Evolutionary conservation across 2,113 vertebrate genomes (phyloP).

Genomic region (Lontra canadensis): DNA sequence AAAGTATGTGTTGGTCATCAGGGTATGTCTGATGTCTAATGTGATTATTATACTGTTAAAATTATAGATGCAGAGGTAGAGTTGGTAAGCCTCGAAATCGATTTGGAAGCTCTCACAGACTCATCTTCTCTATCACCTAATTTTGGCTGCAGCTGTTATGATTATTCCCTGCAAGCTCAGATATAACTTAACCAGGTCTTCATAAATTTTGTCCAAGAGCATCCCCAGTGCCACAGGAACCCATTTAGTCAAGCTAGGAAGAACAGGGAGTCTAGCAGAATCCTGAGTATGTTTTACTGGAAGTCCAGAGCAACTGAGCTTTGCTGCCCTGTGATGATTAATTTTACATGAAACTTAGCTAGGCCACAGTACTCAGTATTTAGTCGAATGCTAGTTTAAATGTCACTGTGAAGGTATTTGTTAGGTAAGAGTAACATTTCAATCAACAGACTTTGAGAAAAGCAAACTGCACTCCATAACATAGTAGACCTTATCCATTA

Average conservation of each 20-base stretch:
- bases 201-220: neutral
- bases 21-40: neutral
- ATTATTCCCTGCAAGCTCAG: neutral
- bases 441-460: neutral
- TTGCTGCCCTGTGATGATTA: neutral
- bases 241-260: neutral
- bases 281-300: neutral
- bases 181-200: neutral
- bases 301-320: neutral
- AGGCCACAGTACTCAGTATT: neutral
- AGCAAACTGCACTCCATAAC: neutral
- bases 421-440: neutral
- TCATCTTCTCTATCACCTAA: neutral
- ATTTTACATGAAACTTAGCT: neutral
- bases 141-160: neutral
- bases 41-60: neutral
- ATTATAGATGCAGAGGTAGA: neutral
- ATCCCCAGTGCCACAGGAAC: neutral
- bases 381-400: neutral
- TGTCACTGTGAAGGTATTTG: neutral
- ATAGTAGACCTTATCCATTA: neutral
- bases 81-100: neutral
- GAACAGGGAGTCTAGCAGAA: neutral
- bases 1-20: neutral
- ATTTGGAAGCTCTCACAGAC: neutral